phyloP scores from a whole-genome alignment of 2,888 invertebrate genomes.

The Chrysopilus asiliformis region DNA sequence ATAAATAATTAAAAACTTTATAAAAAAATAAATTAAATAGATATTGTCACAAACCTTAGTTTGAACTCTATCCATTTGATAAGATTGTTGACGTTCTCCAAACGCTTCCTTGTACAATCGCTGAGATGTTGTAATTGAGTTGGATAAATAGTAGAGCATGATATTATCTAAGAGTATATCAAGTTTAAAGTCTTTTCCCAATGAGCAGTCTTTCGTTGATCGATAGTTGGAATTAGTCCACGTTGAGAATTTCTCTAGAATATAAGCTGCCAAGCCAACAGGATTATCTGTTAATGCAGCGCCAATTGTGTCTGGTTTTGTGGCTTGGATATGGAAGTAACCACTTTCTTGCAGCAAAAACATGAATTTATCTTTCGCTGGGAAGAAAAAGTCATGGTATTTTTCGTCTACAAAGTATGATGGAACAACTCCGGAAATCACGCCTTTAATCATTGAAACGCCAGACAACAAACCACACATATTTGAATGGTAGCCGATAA shows the following conservation, averaged over 20 bases:
- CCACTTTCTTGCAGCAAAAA: slow-evolving; percentile 38
- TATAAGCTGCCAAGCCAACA: slow-evolving; percentile 74
- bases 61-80: slow-evolving; percentile 40
- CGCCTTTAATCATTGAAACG: slow-evolving; percentile 27
- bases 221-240: slow-evolving; percentile 47
- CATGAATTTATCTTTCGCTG: slow-evolving; percentile 24
- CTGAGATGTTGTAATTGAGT: slow-evolving; percentile 55
- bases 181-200: slow-evolving; percentile 40
- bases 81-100: slow-evolving; percentile 17
- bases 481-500: slow-evolving; percentile 48
- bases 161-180: slow-evolving; percentile 52
- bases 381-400: slow-evolving; percentile 38
- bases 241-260: slow-evolving; percentile 72
- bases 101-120: slow-evolving; percentile 54
- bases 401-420: slow-evolving; percentile 42
- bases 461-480: slow-evolving; percentile 37
- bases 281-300: slow-evolving; percentile 40
- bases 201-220: slow-evolving; percentile 47
- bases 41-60: too few relatives aligned
- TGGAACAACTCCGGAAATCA: slow-evolving; percentile 44
- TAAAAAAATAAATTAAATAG: too few relatives aligned
- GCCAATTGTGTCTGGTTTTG: slow-evolving; percentile 80
- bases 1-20: too few relatives aligned
- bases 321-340: slow-evolving; percentile 66
- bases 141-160: slow-evolving; percentile 67